Evolutionary conservation across 1,140 invertebrate species (phyloP).

Genomic region (Piezodorus guildinii): DNA sequence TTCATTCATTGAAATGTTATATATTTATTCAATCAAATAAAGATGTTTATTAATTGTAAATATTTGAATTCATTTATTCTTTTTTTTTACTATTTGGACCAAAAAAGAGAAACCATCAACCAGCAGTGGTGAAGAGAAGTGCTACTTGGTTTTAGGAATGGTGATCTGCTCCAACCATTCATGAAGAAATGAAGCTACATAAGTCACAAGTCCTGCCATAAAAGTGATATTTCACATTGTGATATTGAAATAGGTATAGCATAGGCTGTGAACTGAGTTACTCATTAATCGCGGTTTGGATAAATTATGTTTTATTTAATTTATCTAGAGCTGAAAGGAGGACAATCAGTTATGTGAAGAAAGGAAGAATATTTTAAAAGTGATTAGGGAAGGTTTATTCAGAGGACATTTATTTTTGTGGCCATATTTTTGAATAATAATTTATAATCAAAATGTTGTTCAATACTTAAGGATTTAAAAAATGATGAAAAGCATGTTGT

Average conservation of each 20-base stretch:
- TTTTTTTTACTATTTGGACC: neutral
- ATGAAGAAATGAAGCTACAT: neutral
- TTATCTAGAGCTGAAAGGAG: no score
- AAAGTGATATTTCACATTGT: slow-evolving; percentile 3
- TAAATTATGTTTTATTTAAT: neutral
- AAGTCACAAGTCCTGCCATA: slow-evolving; percentile 4
- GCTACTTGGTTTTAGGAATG: slow-evolving; percentile 1
- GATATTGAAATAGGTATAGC: neutral
- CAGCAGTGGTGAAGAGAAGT: neutral
- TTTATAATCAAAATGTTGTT: no score
- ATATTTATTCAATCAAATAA: no score
- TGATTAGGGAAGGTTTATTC: no score
- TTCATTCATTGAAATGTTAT: no score
- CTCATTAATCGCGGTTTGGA: neutral
- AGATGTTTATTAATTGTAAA: no score
- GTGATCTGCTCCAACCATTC: neutral
- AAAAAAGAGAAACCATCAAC: slow-evolving; percentile 10
- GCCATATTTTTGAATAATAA: no score
- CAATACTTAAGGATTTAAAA: no score
- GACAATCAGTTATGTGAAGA: no score
- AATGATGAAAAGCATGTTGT: no score
- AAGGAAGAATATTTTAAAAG: no score
- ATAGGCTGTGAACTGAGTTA: neutral
- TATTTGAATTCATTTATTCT: neutral
- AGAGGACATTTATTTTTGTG: no score